Evolutionary conservation across 2,113 vertebrate genomes (phyloP), one percentile per base, ranked within the genome.

Genomic region (Tympanuchus pallidicinctus): DNA sequence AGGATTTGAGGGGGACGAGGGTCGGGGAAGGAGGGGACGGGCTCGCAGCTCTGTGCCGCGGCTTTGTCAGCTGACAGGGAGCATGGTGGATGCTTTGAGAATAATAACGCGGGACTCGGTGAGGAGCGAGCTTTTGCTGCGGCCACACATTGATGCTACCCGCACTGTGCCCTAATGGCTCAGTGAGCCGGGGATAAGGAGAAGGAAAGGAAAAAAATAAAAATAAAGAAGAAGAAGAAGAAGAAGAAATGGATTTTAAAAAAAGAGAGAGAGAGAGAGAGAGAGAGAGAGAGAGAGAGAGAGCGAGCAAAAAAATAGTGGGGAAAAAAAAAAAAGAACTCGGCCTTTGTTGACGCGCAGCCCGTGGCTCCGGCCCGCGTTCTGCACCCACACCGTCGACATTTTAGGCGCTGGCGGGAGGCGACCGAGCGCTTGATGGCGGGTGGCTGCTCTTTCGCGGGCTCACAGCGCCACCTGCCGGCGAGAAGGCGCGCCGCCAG

Each of bases 401-500:
- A 98, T 98, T 95, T 98, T 98, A 97, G 97, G 95, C 97, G 92
- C 93, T 95, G 75, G 88, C 76, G 54, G 93, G 77, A 73, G 67
- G 32, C 20, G 73, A 94, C 47, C 32, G 95, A 92, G 34, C 89
- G 93, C 97, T 94, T 96, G 91, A 97, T 98, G 96, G 97, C 97
- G 96, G 11, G 13, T 8, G 2, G 19, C 43, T 52, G 69, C 66
- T 13, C 40, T 98, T 97, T 57, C 90, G 95, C 96, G 97, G 98
- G 97, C 94, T 96, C 95, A 97, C 98, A 98, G 96, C 98, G 97
- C 98, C 99, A 98, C 98, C 99, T 99, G 96, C 98, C 98, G 99
- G 1, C 1, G 0, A 1, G 0, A 0, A 1, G 0, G 19, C 43
- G 54, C 17, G 76, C 87, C 86, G 48, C 95, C 36, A 18, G 20